Conservation (phyloP, 2,113 vertebrate genomes). For the Antennarius striatus region DNA sequence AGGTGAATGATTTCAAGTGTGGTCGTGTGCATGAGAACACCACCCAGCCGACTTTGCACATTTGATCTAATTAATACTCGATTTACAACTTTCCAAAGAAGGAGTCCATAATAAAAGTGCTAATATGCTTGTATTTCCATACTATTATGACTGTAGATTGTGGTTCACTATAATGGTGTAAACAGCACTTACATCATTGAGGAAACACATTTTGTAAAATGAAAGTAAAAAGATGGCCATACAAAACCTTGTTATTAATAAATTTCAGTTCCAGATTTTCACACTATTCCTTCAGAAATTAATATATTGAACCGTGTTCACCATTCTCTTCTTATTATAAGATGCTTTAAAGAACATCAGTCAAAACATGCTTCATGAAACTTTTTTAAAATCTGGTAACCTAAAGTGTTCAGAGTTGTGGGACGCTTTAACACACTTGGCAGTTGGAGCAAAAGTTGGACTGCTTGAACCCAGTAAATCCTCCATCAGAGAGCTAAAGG, state of each 20-base stretch:
- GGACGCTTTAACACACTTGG: constrained; percentile 54
- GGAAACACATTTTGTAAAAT: constrained; percentile 33
- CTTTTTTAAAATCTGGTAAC: no score
- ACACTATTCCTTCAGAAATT: neutral
- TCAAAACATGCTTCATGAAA: constrained; percentile 20
- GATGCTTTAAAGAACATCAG: constrained; percentile 16
- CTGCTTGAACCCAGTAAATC: constrained; percentile 74
- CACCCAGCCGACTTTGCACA: constrained; percentile 60
- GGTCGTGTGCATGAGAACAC: constrained; percentile 60
- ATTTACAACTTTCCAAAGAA: constrained; percentile 65
- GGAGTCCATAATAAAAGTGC: constrained; percentile 43
- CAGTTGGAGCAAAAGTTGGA: constrained; percentile 70
- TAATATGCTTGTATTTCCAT: constrained; percentile 33
- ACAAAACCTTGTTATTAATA: neutral
- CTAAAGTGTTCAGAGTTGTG: constrained; percentile 45
- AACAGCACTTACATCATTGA: constrained; percentile 49
- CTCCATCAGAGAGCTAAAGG: constrained; percentile 56
- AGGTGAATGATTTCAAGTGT: constrained; percentile 64
- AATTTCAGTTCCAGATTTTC: constrained; percentile 22
- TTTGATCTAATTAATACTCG: constrained; percentile 72
- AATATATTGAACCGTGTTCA: constrained; percentile 5
- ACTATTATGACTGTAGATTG: constrained; percentile 18
- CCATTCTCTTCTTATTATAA: constrained; percentile 8
- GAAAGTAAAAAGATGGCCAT: constrained; percentile 8
- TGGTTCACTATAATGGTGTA: constrained; percentile 50